These are phyloP conservation scores for Tholera decimalis DNA, from an alignment of 2,888 invertebrate genomes.

Conservation along the genomic window DNA sequence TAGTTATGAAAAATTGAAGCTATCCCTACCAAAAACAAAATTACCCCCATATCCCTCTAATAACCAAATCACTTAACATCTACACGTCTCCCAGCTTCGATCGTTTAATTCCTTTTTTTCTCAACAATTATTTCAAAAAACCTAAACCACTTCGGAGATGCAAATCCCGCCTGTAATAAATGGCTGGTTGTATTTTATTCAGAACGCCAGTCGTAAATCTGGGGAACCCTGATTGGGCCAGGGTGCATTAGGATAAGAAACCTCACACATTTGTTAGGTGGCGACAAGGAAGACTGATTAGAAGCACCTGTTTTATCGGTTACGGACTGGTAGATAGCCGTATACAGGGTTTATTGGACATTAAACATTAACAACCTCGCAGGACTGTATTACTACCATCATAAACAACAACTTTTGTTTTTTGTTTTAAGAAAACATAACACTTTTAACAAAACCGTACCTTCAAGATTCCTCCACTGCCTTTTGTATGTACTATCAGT, in stretches of 20 bases:
- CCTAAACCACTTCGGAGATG: constrained; percentile 55
- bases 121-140: constrained; percentile 50
- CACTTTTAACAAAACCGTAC: too few species aligned
- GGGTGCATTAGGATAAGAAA: constrained; percentile 48
- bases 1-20: too few species aligned
- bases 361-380: too few species aligned
- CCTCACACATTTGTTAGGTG: constrained; percentile 58
- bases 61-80: constrained; percentile 14
- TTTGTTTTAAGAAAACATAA: too few species aligned
- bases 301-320: constrained; percentile 55
- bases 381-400: too few species aligned
- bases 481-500: too few species aligned
- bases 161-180: constrained; percentile 71
- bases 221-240: constrained; percentile 67
- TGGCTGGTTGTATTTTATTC: constrained; percentile 71
- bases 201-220: constrained; percentile 71
- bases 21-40: neutral
- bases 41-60: neutral
- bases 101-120: constrained; percentile 31
- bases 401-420: too few species aligned
- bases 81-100: constrained; percentile 1
- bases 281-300: constrained; percentile 57
- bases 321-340: constrained; percentile 7
- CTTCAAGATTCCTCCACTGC: too few species aligned
- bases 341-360: too few species aligned